Conservation (phyloP, 2,797 vertebrate genomes). For the Ctenopoma multispine region DNA sequence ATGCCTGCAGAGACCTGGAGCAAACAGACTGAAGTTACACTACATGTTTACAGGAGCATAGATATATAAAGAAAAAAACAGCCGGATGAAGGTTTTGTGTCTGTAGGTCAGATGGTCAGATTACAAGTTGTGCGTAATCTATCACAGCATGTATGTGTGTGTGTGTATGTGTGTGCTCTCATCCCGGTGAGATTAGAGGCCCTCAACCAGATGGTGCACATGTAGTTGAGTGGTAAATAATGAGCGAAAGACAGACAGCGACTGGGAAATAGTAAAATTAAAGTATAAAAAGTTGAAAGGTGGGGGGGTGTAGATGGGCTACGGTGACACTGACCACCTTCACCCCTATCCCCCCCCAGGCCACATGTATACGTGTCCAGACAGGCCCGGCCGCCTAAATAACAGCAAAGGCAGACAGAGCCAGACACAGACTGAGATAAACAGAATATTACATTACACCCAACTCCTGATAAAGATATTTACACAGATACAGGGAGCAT, state of each 20-base stretch:
- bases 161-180: constrained; percentile 37
- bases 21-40: constrained; percentile 51
- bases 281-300: constrained; percentile 27
- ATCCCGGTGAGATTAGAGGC: constrained; percentile 63
- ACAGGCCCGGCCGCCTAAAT: constrained; percentile 59
- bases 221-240: constrained; percentile 28
- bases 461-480: constrained; percentile 59
- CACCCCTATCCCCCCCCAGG: constrained; percentile 35
- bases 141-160: constrained; percentile 47
- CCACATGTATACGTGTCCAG: constrained; percentile 40
- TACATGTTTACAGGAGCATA: constrained; percentile 48
- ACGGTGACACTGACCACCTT: constrained; percentile 23
- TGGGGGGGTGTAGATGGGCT: not conserved
- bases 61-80: constrained; percentile 38
- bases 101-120: constrained; percentile 75
- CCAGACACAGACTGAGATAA: constrained; percentile 58
- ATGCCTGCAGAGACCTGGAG: constrained; percentile 20
- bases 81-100: constrained; percentile 63
- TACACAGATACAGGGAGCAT: constrained; percentile 30
- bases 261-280: constrained; percentile 15
- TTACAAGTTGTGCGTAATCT: constrained; percentile 68
- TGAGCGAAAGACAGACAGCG: constrained; percentile 6
- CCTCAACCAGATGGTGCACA: constrained; percentile 42
- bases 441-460: constrained; percentile 70
- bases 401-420: constrained; percentile 41